Base-by-base conservation (phyloP, 2,888 invertebrate species). In the Amiota minor region DNA sequence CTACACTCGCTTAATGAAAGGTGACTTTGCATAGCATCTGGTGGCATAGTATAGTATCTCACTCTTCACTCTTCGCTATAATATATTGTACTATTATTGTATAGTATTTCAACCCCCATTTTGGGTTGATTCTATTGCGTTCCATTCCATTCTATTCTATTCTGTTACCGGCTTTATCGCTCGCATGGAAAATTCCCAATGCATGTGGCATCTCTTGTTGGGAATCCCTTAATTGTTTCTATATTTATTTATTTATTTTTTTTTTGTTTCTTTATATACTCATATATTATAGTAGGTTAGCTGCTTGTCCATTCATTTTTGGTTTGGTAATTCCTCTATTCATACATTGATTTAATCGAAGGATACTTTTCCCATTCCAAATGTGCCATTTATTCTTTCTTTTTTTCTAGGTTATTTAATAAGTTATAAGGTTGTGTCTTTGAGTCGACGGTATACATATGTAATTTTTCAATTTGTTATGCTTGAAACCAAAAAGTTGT, bases 21-120 rank as follows among this genome's bases (percentile, higher is more conserved):
- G 77, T 77, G 72, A 76, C 74, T 81, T 76, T 70, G 74, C 64
- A 62, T 64, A 77, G 77, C 81, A 83, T 80, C 83, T 81, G 86
- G 86, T 79, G 69, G 49, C 71, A 69, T 75, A 67, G 72, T n/a
- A n/a, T 14, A n/a, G 50, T 50, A n/a, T 50, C 12, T 11, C 3
- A 16, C 14, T 14, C n/a, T 53, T 9, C 49, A 8, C 11, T 18
- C n/a, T 3, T 61, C 20, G 11, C 50, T 70, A 76, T 72, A 47
- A 61, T 69, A 67, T 49, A 49, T 16, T 11, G 23, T 20, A 56
- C 16, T 18, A 11, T 18, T 61, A 9, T 23, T 56, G 69, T 55
- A n/a, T 35, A 11, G n/a, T 70, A 16, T 67, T 75, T 69, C 85
- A 83, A 85, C 82, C 82, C 82, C 79, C 77, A 73, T 35, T 35